Evolutionary conservation across 2,888 invertebrate species (phyloP).

Genomic region (Creontiades dilutus): DNA sequence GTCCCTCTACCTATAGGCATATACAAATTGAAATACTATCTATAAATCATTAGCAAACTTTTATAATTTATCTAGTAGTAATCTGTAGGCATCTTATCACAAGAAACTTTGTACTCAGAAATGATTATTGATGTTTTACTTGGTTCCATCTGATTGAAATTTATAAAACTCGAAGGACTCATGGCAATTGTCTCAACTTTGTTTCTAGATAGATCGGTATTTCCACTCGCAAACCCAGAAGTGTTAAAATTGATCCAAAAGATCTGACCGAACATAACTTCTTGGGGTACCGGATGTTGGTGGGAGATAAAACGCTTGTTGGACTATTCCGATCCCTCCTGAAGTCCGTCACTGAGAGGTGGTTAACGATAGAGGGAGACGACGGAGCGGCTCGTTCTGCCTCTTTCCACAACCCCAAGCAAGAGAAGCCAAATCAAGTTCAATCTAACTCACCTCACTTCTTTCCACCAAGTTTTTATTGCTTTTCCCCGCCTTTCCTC

Average conservation of each 20-base stretch:
- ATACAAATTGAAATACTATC: too few relatives aligned
- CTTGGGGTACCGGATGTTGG: neutral
- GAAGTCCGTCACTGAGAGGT: constrained; percentile 43
- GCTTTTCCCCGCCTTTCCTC: constrained; percentile 27
- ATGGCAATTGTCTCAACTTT: too few relatives aligned
- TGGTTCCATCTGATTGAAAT: too few relatives aligned
- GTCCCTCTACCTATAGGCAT: too few relatives aligned
- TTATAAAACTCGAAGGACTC: too few relatives aligned
- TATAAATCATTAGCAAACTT: too few relatives aligned
- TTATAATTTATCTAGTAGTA: too few relatives aligned
- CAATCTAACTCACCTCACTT: constrained; percentile 49
- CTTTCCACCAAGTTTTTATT: constrained; percentile 50
- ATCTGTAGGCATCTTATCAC: too few relatives aligned
- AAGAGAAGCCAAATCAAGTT: constrained; percentile 44
- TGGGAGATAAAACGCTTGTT: neutral
- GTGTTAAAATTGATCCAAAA: neutral
- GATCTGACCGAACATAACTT: neutral
- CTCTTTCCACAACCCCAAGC: neutral
- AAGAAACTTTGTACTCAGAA: too few relatives aligned
- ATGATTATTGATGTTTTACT: too few relatives aligned
- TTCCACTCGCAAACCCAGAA: neutral
- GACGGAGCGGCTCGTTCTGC: neutral
- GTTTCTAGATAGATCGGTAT: too few relatives aligned
- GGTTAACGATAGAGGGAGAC: constrained; percentile 22
- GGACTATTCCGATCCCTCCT: neutral